Base-by-base conservation (phyloP, 1,140 invertebrate species). In the Heterodera carotae region DNA sequence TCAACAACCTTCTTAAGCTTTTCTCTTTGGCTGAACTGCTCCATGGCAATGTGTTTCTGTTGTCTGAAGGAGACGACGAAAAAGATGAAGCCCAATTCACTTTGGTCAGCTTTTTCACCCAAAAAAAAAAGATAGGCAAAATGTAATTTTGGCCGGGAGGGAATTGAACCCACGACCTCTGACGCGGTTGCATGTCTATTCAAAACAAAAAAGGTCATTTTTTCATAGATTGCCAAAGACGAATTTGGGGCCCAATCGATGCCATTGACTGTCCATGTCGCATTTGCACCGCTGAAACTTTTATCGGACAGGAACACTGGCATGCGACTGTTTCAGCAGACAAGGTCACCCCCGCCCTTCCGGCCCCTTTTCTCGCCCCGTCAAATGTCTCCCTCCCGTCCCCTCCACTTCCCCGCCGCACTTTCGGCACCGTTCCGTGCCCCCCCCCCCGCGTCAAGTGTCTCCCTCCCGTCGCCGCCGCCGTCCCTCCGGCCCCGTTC, bases 11-110 rank as follows among this genome's bases (percentile, higher is more conserved):
- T 36, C 43, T 83, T 1, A 76, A 66, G n/a, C 76, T 76, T 15
- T 85, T 85, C 53, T 80, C 76, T 7, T 79, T 87, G 29, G 68
- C 81, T 25, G 76, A 83, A 33, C 79, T 85, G 34, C 74, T 86
- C 25, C 76, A 80, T 48, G 72, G 69, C 66, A 72, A 84, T 69
- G 77, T 83, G 34, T 31, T 39, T 69, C 62, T 69, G 43, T 43
- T 76, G 34, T 70, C 64, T n/a, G 69, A 78, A 43, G 69, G 71
- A 71, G 78, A 69, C n/a, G 76, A 79, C 39, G 72, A 62, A 73
- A 66, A 34, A 5, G 29, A 34, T 4, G 43, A 62, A 62, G 48
- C 25, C 8, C 48, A 56, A 22, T 72, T 72, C 18, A 72, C 34
- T 48, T 67, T 76, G 36, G 27, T 76, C 15, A 33, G 62, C n/a